Base-by-base conservation (phyloP, 2,888 invertebrate genomes). In the Philhelius pedissequus region DNA sequence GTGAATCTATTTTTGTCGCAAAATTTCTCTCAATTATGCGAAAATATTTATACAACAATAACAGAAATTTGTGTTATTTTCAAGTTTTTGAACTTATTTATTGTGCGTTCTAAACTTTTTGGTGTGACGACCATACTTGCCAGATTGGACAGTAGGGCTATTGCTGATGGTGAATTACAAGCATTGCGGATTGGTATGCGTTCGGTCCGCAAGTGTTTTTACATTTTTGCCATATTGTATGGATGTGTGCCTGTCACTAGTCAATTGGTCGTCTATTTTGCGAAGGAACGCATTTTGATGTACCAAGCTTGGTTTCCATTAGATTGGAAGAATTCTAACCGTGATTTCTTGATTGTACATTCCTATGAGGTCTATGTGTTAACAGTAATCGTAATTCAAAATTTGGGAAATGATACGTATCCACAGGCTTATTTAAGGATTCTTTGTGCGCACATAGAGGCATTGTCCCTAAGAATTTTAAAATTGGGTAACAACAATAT, bases 261-360 rank as follows among this genome's bases (percentile, higher is more conserved):
- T 7, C 87, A 86, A 66, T 69, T 88, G 58, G 62, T 87, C 3
- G 87, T 87, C 0, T 86, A 86, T 70, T 45, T 82, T 30, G 75
- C 88, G 0, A 71, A 52, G 0, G 88, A 87, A 5, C 76, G 81
- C 0, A 74, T 60, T 0, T 52, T 90, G 4, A 86, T 89, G 76
- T 89, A 88, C 74, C 87, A 88, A 0, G 77, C 87, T 4, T 91
- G 89, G 90, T 86, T 88, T 56, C 91, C 91, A 0, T 88, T 91
- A 87, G 77, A 90, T 54, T 91, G 87, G 87, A 75, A 74, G 50
- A 69, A 86, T 22, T 88, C 88, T 4, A 69, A 69, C 2, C 9
- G 35, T 0, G 82, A 87, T 43, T 89, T 86, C 64, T n/a, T 87
- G 0, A 54, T 86, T 18, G 87, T 86, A 0, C 80, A 87, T 58